These are phyloP conservation scores for Gnathonemus echidnorhynchus DNA, from an alignment of 2,113 vertebrate species.

Conservation along the genomic window DNA sequence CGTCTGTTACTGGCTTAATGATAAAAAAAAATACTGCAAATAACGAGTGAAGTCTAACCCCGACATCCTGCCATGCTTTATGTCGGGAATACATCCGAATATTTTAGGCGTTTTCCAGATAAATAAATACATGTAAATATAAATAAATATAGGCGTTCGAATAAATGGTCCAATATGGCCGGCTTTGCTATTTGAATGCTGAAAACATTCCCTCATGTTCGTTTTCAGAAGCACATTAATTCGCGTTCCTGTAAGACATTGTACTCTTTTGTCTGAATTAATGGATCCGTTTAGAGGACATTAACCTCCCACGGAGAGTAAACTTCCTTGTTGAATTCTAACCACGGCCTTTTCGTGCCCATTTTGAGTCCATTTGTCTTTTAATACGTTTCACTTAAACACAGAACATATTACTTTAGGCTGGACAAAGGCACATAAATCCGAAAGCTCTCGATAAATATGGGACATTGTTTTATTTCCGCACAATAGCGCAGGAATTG, in stretches of 20 bases:
- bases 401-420: background rate
- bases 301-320: slow-evolving; percentile 54
- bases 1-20: background rate
- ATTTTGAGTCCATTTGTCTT: background rate
- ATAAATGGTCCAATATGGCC: slow-evolving; percentile 21
- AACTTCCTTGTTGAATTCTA: slow-evolving; percentile 30
- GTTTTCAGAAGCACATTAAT: slow-evolving; percentile 45
- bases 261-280: slow-evolving; percentile 61
- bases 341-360: background rate
- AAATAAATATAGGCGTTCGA: slow-evolving; percentile 22
- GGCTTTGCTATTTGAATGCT: background rate
- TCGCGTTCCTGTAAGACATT: slow-evolving; percentile 52
- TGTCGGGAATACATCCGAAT: background rate
- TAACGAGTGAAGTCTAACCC: background rate
- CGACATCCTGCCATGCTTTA: background rate
- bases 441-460: background rate
- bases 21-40: background rate
- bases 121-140: background rate
- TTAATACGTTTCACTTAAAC: background rate
- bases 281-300: slow-evolving; percentile 58
- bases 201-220: slow-evolving; percentile 40
- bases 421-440: background rate
- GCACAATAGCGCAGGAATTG: slow-evolving; percentile 20
- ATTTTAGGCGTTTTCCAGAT: background rate
- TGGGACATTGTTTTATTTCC: background rate